Evolutionary conservation across 2,888 invertebrate genomes (phyloP), one percentile per base, ranked within the genome.

Genomic region (Incurvaria masculella): DNA sequence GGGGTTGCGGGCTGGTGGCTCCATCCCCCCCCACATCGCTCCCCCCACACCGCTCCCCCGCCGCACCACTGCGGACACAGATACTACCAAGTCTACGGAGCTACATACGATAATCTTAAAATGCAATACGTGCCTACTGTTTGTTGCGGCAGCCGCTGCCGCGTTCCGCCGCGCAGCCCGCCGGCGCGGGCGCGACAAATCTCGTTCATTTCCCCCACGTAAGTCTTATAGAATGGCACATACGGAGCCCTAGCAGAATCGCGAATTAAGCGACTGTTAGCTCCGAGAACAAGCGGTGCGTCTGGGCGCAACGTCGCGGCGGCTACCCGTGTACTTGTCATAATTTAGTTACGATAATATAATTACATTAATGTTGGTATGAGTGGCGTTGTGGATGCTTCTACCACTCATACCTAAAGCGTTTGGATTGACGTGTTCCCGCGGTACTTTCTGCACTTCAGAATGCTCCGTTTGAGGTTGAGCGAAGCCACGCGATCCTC

Each of bases 381-480:
- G 76, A 76, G 74, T 73, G 76, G 76, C 67, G 63, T 67, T 67
- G 75, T 75, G 75, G 76, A 76, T 76, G 76, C 75, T 64, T 62
- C 69, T 33, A 69, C 76, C 76, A 66, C 76, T 69, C 76, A 78
- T 76, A 76, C 76, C 76, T 78, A 78, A 78, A 78, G 76, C 76
- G 76, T 78, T 73, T 69, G 74, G 71, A 72, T 72, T 70, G 59
- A 64, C 72, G 72, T 62, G 56, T 21, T 42, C 42, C 16, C 44
- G 42, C 41, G 14, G 40, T 33, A 20, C 40, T 54, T 49, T 55
- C 60, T 33, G 33, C 33, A 33, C 33, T 33, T 14, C 33, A 33
- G 11, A n/a, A 33, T 33, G 33, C 33, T 33, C 14, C 33, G 33
- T n/a, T 14, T 33, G 33, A 33, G 3, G 14, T 33, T 33, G 61